These are phyloP conservation scores for Drosophila kurseongensis DNA, from an alignment of 1,140 invertebrate species.

Conservation along the genomic window DNA sequence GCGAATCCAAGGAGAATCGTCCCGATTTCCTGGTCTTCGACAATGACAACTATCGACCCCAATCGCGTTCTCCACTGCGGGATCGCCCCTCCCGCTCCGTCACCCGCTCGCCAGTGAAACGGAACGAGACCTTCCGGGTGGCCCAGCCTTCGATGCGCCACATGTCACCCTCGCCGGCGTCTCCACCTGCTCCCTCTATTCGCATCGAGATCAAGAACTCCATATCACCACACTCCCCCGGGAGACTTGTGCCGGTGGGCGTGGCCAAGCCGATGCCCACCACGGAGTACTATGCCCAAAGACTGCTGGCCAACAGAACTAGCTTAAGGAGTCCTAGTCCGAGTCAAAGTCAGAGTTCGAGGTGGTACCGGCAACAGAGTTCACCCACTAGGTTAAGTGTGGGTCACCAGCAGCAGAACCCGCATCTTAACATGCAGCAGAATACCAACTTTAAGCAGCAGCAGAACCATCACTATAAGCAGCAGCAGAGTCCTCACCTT, in stretches of 20 bases:
- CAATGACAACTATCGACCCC: conserved; percentile 79
- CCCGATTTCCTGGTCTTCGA: conserved; percentile 78
- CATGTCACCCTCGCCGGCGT: conserved; percentile 44
- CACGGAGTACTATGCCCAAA: conserved; percentile 66
- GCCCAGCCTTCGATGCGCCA: conserved; percentile 49
- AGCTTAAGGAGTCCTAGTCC: conserved; percentile 13
- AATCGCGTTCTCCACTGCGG: conserved; percentile 73
- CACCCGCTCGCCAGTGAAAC: conserved; percentile 80
- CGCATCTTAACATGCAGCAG: too few species aligned
- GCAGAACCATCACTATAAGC: too few species aligned
- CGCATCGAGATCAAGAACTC: conserved; percentile 84
- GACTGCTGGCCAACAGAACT: conserved; percentile 44
- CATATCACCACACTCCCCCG: conserved; percentile 72
- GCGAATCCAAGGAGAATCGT: conserved; percentile 72
- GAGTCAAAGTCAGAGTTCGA: not conserved
- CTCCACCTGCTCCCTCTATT: conserved; percentile 54
- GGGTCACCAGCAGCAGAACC: too few species aligned
- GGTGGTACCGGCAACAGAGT: conserved; percentile 38
- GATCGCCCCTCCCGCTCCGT: conserved; percentile 65
- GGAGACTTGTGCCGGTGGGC: conserved; percentile 76
- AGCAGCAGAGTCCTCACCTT: too few species aligned
- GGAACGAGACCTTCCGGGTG: conserved; percentile 79
- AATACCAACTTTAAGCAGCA: too few species aligned
- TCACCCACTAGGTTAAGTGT: too few species aligned
- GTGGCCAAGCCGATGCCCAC: conserved; percentile 82